A percentile compares a stretch with the other conserved stretches of the same genome.
Conservation (phyloP, 2,888 invertebrate species). For the Gymnocheta viridis region DNA sequence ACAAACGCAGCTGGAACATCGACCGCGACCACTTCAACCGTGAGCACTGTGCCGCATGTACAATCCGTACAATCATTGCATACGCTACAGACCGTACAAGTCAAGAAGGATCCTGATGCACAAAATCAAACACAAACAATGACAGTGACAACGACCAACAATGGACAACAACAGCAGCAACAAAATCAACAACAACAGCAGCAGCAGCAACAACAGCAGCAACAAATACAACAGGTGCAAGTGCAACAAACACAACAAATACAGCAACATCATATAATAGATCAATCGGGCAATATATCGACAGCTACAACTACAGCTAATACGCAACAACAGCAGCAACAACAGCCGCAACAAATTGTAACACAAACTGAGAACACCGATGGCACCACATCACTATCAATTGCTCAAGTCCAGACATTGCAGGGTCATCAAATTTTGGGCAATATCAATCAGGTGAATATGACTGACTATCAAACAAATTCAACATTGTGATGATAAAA, state of each 20-base stretch:
- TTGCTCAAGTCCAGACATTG: slow-evolving; percentile 82
- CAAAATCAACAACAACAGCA: slow-evolving; percentile 73
- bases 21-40: slow-evolving; percentile 69
- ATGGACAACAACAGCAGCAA: slow-evolving; percentile 75
- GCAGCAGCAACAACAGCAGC: slow-evolving; percentile 77
- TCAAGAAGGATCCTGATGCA: slow-evolving; percentile 82
- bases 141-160: slow-evolving; percentile 68
- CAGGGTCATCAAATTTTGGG: slow-evolving; percentile 82
- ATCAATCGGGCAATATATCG: slow-evolving; percentile 81
- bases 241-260: slow-evolving; percentile 75
- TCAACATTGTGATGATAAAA: slow-evolving; percentile 73
- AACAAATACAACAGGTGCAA: slow-evolving; percentile 77
- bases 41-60: slow-evolving; percentile 78
- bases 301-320: slow-evolving; percentile 72
- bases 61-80: slow-evolving; percentile 81
- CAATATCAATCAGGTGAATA: slow-evolving; percentile 83
- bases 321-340: slow-evolving; percentile 68
- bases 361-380: slow-evolving; percentile 82
- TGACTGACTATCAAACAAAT: slow-evolving; percentile 80
- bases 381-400: slow-evolving; percentile 81
- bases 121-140: slow-evolving; percentile 74
- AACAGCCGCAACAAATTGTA: slow-evolving; percentile 77
- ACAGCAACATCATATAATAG: slow-evolving; percentile 81
- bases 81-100: slow-evolving; percentile 81
- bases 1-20: slow-evolving; percentile 63